These are phyloP conservation scores for Lottia gigantea DNA, from an alignment of 2,888 invertebrate genomes.

Conservation along the genomic window DNA sequence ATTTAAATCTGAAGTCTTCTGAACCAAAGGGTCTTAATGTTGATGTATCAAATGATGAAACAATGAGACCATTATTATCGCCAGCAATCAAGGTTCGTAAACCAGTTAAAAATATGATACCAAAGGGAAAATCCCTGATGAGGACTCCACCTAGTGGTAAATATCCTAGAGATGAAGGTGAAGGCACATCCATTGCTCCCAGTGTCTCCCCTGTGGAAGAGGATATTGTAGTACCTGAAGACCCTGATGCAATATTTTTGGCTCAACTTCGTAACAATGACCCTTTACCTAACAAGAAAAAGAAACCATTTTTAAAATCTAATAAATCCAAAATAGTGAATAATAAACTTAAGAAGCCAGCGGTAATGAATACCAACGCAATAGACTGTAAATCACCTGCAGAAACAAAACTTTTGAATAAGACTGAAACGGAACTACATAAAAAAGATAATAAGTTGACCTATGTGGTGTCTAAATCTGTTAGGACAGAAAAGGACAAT, in stretches of 20 bases:
- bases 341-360: background rate
- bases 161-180: background rate
- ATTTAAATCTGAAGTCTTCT: no score
- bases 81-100: background rate
- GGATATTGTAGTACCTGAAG: background rate
- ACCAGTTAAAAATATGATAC: slow-evolving; percentile 1
- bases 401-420: no score
- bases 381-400: no score
- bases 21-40: no score
- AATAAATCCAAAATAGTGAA: slow-evolving; percentile 4
- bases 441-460: background rate
- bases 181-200: background rate
- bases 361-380: no score
- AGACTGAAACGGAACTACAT: no score
- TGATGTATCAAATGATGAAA: no score
- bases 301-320: background rate
- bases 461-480: background rate
- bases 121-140: background rate
- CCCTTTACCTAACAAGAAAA: background rate
- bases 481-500: background rate
- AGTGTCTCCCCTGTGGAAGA: background rate
- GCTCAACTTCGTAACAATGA: background rate
- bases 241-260: background rate
- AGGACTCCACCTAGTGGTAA: slow-evolving; percentile 3
- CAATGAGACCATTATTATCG: background rate